Conservation (phyloP, 2,888 invertebrate genomes). For the Epirrita christyi region DNA sequence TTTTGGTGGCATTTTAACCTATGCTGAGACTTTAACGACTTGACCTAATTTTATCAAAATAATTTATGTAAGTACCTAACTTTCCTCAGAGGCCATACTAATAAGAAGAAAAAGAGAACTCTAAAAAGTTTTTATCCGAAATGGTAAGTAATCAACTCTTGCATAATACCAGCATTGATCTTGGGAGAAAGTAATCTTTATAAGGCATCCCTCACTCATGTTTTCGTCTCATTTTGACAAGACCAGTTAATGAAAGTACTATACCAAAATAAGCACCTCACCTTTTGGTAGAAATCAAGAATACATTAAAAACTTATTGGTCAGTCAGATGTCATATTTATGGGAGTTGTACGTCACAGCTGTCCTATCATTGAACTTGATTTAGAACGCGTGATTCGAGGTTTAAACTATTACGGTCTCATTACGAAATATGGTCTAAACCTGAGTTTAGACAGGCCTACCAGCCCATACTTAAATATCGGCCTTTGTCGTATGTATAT, state of each 20-base stretch:
- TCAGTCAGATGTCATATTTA: conserved; percentile 25
- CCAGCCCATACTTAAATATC: no score
- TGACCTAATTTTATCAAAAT: no score
- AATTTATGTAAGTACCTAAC: no score
- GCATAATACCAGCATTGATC: conserved; percentile 51
- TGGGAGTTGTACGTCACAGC: conserved; percentile 43
- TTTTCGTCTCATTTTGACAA: conserved; percentile 43
- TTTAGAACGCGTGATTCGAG: conserved; percentile 38
- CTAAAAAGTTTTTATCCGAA: conserved; percentile 14
- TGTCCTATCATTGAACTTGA: conserved; percentile 71
- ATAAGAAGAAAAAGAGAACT: conserved; percentile 7
- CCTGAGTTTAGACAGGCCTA: no score
- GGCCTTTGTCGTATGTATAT: no score
- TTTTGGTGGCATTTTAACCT: no score
- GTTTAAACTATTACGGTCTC: no score
- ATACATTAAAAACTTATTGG: conserved; percentile 10
- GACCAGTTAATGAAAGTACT: conserved; percentile 52
- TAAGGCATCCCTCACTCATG: conserved; percentile 41
- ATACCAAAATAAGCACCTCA: conserved; percentile 46
- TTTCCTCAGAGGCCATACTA: no score
- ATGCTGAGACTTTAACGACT: no score
- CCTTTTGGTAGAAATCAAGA: conserved; percentile 26
- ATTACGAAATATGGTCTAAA: no score
- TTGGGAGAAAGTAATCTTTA: conserved; percentile 56
- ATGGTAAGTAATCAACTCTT: conserved; percentile 24